Base-by-base conservation (phyloP, 2,888 invertebrate species). In the Oxytorus armatus region DNA sequence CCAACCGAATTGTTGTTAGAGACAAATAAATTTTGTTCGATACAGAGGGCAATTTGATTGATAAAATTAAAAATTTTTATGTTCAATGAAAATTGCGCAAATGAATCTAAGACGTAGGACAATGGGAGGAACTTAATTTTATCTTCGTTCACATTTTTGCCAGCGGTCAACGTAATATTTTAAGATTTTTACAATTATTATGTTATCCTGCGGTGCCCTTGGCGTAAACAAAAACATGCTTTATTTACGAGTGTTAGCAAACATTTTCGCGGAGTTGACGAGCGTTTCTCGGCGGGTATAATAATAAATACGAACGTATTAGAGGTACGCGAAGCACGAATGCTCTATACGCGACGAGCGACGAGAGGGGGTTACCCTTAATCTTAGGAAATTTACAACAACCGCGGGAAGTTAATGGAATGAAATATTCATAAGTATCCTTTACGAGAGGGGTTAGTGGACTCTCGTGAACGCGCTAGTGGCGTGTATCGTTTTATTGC, bases 391-490 rank as follows among this genome's bases (percentile, higher is more conserved):
- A 80, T 81, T 81, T 83, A 84, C 82, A 81, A 81, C 80, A 82
- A 69, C 59, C 77, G 21, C 69, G 57, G 81, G 77, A 85, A 85
- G 81, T 84, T 82, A 83, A 81, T 82, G 57, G 39, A 68, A 83
- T 85, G 82, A 82, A 85, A 85, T 84, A 85, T 85, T 85, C 85
- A 84, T 82, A 80, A 77, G 53, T 47, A 51, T 70, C 81, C 76
- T 82, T 82, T 84, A 82, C 68, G 82, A 77, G 78, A 53, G 61
- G 65, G 51, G 51, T 29, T 39, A 53, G 10, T 21, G 55, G 23
- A 44, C 47, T 21, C 42, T 16, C 42, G 59, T 75, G 59, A 44
- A 75, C 51, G 72, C 61, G 77, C 49, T 44, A 42, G 39, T 61
- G 47, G 59, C 70, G 66, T 80, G 78, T 77, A 81, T 42, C 18